Percentiles rank a stretch among this genome's conserved stretches.
phyloP scores from a whole-genome alignment of 2,888 invertebrate genomes.

The Unio delphinus region DNA sequence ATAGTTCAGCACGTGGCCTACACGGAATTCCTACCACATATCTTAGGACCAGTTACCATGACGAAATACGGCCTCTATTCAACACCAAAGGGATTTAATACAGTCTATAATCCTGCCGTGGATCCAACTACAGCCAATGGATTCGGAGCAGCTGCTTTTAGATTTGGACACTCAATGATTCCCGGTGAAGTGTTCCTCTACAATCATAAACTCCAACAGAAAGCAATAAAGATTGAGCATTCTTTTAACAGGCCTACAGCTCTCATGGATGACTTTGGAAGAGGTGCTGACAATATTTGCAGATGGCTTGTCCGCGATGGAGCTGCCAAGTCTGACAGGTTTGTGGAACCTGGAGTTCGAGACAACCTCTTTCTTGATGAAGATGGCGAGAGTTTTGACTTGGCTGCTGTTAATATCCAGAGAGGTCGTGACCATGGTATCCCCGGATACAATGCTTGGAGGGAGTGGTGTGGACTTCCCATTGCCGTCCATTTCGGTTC shows the following conservation, averaged over 20 bases:
- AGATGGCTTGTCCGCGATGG: constrained; percentile 9
- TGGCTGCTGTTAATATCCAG: constrained; percentile 90
- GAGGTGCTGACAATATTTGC: constrained; percentile 8
- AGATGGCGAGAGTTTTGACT: constrained; percentile 75
- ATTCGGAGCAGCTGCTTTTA: constrained; percentile 63
- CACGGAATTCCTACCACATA: constrained; percentile 79
- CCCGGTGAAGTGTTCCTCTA: constrained; percentile 2
- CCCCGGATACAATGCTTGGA: constrained; percentile 83
- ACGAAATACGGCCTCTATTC: constrained; percentile 89
- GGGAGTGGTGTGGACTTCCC: constrained; percentile 66
- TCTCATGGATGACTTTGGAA: constrained; percentile 1
- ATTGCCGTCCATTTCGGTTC: constrained; percentile 11
- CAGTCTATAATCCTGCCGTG: constrained; percentile 40
- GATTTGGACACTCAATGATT: constrained; percentile 58
- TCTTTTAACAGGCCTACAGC: constrained; percentile 12
- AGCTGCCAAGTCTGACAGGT: constrained; percentile 14
- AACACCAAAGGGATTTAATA: constrained; percentile 82
- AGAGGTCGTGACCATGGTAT: constrained; percentile 91
- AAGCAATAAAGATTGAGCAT: constrained; percentile 1
- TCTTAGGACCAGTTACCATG: constrained; percentile 91
- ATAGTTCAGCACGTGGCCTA: constrained; percentile 75
- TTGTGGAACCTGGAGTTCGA: constrained; percentile 11
- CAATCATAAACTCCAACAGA: not conserved
- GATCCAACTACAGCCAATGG: constrained; percentile 55
- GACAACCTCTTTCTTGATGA: constrained; percentile 84